phyloP scores from a whole-genome alignment of 2,888 invertebrate genomes.

The Ormia ochracea region DNA sequence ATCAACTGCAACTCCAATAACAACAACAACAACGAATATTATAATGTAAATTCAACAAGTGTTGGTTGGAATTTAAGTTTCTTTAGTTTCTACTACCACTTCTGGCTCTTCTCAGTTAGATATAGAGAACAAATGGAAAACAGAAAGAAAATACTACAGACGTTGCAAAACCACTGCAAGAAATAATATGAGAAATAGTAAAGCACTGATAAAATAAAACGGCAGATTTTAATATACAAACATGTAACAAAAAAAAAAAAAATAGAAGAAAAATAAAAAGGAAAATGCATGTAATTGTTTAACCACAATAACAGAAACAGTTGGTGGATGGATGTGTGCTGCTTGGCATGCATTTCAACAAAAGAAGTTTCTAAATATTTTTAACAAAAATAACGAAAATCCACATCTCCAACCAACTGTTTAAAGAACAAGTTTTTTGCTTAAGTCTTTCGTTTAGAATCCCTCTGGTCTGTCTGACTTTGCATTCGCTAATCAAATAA shows the following conservation, averaged over 20 bases:
- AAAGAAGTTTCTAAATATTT: conserved; percentile 20
- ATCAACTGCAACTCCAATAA: too few relatives aligned
- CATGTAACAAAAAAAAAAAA: background rate
- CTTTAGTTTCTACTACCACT: background rate
- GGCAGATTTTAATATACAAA: conserved; percentile 36
- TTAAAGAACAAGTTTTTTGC: conserved; percentile 52
- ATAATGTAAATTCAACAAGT: conserved; percentile 58
- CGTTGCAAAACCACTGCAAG: conserved; percentile 33
- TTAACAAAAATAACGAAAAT: conserved; percentile 4
- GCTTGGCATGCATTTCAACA: background rate
- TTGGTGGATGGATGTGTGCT: background rate
- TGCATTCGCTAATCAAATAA: background rate
- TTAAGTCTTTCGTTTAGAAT: conserved; percentile 50
- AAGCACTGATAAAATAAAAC: conserved; percentile 43
- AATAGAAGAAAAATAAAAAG: too few relatives aligned
- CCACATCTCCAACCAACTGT: conserved; percentile 7
- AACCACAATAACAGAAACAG: conserved; percentile 11
- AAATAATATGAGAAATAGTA: conserved; percentile 32
- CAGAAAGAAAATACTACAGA: conserved; percentile 30
- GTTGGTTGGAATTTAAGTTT: conserved; percentile 47
- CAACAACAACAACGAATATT: conserved; percentile 23
- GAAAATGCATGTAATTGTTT: conserved; percentile 13
- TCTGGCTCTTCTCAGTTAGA: conserved; percentile 5
- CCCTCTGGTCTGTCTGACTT: conserved; percentile 3
- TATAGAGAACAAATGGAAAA: conserved; percentile 39